Percentiles rank a stretch among this genome's conserved stretches.
Conservation (phyloP, 2,113 vertebrate genomes). For the Anthoscopus minutus region DNA sequence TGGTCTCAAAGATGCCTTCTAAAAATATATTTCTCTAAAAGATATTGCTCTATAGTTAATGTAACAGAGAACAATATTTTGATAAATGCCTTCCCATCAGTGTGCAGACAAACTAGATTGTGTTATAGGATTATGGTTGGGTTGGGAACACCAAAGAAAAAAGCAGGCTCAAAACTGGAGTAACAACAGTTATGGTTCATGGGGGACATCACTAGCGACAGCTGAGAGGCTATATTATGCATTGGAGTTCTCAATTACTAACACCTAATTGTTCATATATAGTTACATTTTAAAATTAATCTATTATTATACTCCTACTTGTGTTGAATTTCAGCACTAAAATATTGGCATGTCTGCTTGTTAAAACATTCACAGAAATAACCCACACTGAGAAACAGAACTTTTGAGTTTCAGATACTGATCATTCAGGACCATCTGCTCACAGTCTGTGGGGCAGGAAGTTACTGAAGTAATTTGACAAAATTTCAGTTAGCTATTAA, state of each 20-base stretch:
- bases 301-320: background rate
- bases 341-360: background rate
- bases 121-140: background rate
- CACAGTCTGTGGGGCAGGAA: background rate
- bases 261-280: background rate
- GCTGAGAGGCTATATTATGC: background rate
- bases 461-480: background rate
- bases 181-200: background rate
- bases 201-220: background rate
- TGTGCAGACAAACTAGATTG: background rate
- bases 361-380: background rate
- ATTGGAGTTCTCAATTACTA: background rate
- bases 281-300: background rate
- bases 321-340: background rate
- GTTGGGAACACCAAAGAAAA: background rate
- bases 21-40: background rate
- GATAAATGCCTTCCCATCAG: conserved; percentile 42
- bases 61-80: background rate
- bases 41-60: conserved; percentile 4
- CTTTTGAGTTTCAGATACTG: background rate
- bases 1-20: conserved; percentile 38
- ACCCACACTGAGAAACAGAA: background rate
- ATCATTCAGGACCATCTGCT: background rate
- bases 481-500: background rate
- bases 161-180: background rate